Evolutionary conservation across 2,888 invertebrate genomes (phyloP).

Genomic region (Drosophila flavopinicola): DNA sequence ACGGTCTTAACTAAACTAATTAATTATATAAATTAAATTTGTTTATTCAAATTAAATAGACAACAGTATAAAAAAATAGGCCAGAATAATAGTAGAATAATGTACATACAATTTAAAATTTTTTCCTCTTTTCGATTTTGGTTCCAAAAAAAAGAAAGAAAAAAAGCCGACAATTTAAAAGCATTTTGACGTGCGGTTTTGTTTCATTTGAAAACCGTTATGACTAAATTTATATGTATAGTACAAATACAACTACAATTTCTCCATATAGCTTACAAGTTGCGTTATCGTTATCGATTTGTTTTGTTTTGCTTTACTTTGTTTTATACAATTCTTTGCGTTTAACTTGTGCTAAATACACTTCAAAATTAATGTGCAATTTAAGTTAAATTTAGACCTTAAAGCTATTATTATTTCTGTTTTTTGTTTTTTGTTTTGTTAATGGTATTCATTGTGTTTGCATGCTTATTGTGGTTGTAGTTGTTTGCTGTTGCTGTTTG

Average conservation of each 20-base stretch:
- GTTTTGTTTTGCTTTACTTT: conserved; percentile 33
- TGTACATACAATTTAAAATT: conserved; percentile 76
- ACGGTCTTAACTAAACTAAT: conserved; percentile 41
- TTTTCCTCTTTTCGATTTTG: conserved; percentile 24
- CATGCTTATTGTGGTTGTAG: conserved; percentile 31
- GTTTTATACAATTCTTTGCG: conserved; percentile 66
- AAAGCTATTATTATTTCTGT: conserved; percentile 48
- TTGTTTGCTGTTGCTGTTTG: conserved; percentile 26
- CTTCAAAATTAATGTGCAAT: conserved; percentile 79
- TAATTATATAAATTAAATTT: conserved; percentile 66
- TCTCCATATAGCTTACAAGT: conserved; percentile 37
- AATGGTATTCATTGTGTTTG: conserved; percentile 44
- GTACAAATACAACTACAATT: conserved; percentile 70
- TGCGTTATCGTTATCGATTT: conserved; percentile 28
- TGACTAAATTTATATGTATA: conserved; percentile 60
- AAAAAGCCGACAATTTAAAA: conserved; percentile 71
- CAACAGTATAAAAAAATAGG: conserved; percentile 68
- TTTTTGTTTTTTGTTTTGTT: conserved; percentile 4
- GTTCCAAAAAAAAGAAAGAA: conserved; percentile 10
- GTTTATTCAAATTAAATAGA: conserved; percentile 71
- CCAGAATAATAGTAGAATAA: conserved; percentile 47
- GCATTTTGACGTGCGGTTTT: conserved; percentile 54
- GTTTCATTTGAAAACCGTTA: conserved; percentile 49
- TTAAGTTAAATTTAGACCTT: conserved; percentile 59
- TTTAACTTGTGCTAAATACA: conserved; percentile 69